Evolutionary conservation across 2,888 invertebrate species (phyloP), one percentile per base, ranked within the genome.

Genomic region (Macrosiphum euphorbiae): DNA sequence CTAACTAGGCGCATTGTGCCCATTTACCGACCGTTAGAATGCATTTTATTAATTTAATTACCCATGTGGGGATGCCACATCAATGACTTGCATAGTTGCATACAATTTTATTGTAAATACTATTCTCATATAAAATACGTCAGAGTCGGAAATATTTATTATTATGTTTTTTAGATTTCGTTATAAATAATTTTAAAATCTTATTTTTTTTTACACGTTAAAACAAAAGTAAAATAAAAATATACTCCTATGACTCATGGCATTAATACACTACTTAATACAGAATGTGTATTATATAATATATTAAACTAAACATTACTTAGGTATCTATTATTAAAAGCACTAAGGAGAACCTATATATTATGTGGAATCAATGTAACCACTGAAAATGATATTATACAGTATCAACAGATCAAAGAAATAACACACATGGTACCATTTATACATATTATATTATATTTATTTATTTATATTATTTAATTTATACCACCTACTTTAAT

Each of bases 1-100:
- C 94, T 94, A 94, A 94, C 94, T 90, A 94, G 94, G 90, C 85
- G 89, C 41, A 94, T 94, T 94, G 94, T 94, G 67, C 90, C 94
- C 61, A 87, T 94, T 94, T 94, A 94, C 90, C 89, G 4, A 90
- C 90, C 94, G 90, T 94, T 94, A 94, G 94, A 90, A 50, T 67
- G 90, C 90, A 67, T 94, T 94, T 94, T 90, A 94, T 94, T 52
- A 86, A 90, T 94, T 90, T 94, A 94, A 90, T 94, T 94, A 94
- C 90, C 90, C 58, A n/a, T 58, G 28, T 58, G 58, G 84, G 84
- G 84, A 58, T 58, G 58, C 85, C 89, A 93, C 89, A n/a, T 35
- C 35, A 90, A 93, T 93, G 93, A 90, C 88, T 93, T 90, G 89
- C 93, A 89, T 24, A 90, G 84, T 93, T 90, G 89, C 93, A 89